Conservation (phyloP, 2,888 invertebrate genomes). For the Tortrix viridana region DNA sequence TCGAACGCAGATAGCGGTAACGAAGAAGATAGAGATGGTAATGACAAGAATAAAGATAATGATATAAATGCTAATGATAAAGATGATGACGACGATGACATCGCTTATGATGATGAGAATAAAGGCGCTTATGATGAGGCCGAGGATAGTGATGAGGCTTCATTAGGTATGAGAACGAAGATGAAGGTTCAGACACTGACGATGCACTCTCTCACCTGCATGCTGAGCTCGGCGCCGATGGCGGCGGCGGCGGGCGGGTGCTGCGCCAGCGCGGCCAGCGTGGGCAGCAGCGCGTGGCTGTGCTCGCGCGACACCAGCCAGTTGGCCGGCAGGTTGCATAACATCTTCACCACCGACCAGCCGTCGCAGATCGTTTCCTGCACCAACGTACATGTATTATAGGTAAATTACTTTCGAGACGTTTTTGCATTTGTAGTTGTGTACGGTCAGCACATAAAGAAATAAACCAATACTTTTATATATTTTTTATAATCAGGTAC, state of each 20-base stretch:
- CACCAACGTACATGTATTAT: not conserved
- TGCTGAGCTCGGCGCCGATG: conserved; percentile 90
- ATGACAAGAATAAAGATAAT: not conserved
- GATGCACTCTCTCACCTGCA: conserved; percentile 78
- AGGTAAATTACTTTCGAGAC: not conserved
- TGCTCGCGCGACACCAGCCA: conserved; percentile 92
- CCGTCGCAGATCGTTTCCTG: conserved; percentile 75
- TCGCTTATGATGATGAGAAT: too few relatives aligned
- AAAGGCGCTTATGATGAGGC: too few relatives aligned
- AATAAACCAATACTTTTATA: too few relatives aligned
- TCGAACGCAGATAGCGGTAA: too few relatives aligned
- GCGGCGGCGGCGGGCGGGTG: conserved; percentile 86
- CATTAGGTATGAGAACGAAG: too few relatives aligned
- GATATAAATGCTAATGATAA: not conserved
- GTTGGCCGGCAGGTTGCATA: conserved; percentile 93
- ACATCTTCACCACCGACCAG: conserved; percentile 90
- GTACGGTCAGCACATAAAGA: too few relatives aligned
- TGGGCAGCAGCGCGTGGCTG: conserved; percentile 90
- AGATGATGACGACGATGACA: too few relatives aligned
- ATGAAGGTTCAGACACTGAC: too few relatives aligned
- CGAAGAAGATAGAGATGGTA: too few relatives aligned
- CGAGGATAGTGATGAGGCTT: too few relatives aligned
- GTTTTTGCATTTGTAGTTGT: too few relatives aligned
- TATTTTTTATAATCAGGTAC: too few relatives aligned
- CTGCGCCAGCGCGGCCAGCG: conserved; percentile 86